Percentiles rank a stretch among this genome's conserved stretches.
These are phyloP conservation scores for Allobates femoralis DNA, from an alignment of 2,797 vertebrate species.

Conservation along the genomic window DNA sequence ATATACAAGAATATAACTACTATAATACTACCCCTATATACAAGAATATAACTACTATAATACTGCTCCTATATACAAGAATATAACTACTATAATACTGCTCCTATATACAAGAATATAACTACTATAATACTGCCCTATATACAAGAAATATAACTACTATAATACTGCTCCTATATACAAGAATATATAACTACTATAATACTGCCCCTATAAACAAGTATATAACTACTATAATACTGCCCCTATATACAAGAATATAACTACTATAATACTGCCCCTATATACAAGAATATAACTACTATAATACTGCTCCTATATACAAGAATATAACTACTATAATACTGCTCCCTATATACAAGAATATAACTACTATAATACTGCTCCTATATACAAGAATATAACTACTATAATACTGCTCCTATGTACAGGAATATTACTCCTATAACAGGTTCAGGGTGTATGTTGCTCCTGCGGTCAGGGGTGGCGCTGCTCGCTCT, in stretches of 20 bases:
- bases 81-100: not conserved
- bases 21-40: constrained; percentile 5
- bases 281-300: constrained; percentile 17
- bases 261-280: constrained; percentile 15
- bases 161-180: constrained; percentile 12
- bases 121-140: constrained; percentile 20
- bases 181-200: too few species aligned
- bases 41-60: not conserved
- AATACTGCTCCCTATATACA: constrained; percentile 7
- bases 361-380: not conserved
- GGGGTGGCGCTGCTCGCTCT: too few species aligned
- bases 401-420: not conserved
- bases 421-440: constrained; percentile 10
- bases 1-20: constrained; percentile 19
- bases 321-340: constrained; percentile 22
- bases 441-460: too few species aligned
- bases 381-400: not conserved
- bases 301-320: constrained; percentile 6
- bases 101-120: not conserved
- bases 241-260: constrained; percentile 7
- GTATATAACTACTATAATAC: constrained; percentile 17
- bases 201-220: not conserved
- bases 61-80: not conserved
- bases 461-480: not conserved
- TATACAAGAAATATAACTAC: constrained; percentile 5